phyloP scores from a whole-genome alignment of 2,888 invertebrate species.

The Actias luna region DNA sequence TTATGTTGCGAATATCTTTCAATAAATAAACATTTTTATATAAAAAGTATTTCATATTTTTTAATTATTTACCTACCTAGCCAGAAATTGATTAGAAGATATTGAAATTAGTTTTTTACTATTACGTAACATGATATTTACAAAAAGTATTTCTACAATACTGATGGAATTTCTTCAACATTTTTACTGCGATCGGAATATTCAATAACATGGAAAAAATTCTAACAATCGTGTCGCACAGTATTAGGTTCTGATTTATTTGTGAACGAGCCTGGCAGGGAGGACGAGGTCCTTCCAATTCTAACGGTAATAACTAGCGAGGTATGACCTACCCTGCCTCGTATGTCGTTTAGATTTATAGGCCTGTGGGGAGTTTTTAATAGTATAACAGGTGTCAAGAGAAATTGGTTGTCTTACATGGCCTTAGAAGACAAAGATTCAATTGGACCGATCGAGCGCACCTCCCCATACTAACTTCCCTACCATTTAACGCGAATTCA shows the following conservation, averaged over 20 bases:
- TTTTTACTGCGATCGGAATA: constrained; percentile 38
- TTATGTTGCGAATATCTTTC: no score
- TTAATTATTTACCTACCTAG: no score
- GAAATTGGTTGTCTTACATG: constrained; percentile 58
- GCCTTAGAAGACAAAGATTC: constrained; percentile 78
- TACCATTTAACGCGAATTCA: constrained; percentile 78
- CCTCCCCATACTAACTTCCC: constrained; percentile 78
- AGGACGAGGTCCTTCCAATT: constrained; percentile 64
- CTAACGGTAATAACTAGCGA: constrained; percentile 45
- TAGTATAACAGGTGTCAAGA: constrained; percentile 51
- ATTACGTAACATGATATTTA: no score
- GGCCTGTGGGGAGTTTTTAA: constrained; percentile 31
- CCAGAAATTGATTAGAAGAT: no score
- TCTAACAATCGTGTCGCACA: constrained; percentile 69
- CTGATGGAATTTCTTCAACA: background rate
- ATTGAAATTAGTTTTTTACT: no score
- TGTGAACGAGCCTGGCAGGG: constrained; percentile 58
- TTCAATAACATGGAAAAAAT: constrained; percentile 71
- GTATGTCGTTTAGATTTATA: constrained; percentile 23
- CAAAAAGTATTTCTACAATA: no score
- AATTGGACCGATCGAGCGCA: constrained; percentile 75
- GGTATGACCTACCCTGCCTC: constrained; percentile 45
- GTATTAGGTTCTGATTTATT: constrained; percentile 79
- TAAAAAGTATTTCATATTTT: no score
- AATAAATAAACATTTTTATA: no score